Base-by-base conservation (phyloP, 2,888 invertebrate genomes). In the Bedellia somnulentella region DNA sequence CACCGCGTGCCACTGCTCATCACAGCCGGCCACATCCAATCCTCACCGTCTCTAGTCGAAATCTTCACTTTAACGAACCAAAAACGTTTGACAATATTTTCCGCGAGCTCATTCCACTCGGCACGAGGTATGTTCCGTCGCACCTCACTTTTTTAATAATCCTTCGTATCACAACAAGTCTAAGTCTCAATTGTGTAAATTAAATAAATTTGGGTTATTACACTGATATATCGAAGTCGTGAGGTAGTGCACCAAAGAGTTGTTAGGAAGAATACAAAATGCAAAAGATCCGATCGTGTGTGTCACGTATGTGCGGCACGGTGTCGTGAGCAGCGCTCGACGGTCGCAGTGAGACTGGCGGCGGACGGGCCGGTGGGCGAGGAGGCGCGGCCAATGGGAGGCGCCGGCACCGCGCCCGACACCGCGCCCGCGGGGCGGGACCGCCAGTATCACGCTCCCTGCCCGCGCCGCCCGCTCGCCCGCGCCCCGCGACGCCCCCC, bases 331-430 rank as follows among this genome's bases (percentile, higher is more conserved):
- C n/a, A n/a, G 32, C 35, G 17, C 12, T 16, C 37, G 39, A 33
- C 35, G 11, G 17, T n/a, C 15, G 6, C 21, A 24, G 16, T 17
- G 33, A 42, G 39, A 49, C 47, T 44, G 38, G 42, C 32, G 37
- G 34, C 34, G 38, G 41, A 12, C 39, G 39, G 37, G 32, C 5
- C 24, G 38, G 35, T 34, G 35, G 37, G 39, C 15, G 36, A 32
- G 42, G 39, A 31, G 40, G 37, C 41, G 44, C 43, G 39, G 40
- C 50, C 49, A 49, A 52, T 54, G 49, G 47, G 46, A 49, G 45
- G 47, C 41, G 36, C 36, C 42, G 37, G 41, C n/a, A n/a, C n/a
- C n/a, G n/a, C n/a, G n/a, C n/a, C n/a, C n/a, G n/a, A n/a, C n/a
- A n/a, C n/a, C n/a, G n/a, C n/a, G n/a, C n/a, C n/a, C 46, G 49